Percentiles rank a stretch among this genome's conserved stretches.
Conservation (phyloP, 2,797 vertebrate genomes). For the Arrhamphus sclerolepis region DNA sequence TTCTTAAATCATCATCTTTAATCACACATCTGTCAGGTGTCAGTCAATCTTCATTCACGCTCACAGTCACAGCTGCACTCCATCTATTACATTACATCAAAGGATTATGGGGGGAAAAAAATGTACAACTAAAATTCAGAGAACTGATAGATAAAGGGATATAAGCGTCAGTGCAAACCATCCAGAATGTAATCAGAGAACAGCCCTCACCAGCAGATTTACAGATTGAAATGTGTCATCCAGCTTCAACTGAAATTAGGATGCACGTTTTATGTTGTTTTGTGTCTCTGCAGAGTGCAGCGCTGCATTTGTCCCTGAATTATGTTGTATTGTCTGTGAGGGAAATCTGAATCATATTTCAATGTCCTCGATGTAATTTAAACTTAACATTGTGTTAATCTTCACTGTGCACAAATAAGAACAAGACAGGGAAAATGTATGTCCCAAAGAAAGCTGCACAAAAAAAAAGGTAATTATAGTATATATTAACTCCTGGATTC, state of each 20-base stretch:
- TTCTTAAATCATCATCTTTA: slow-evolving; percentile 21
- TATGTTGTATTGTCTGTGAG: background rate
- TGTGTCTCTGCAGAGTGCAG: background rate
- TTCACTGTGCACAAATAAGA: background rate
- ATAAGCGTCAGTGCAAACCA: background rate
- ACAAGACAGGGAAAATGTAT: slow-evolving; percentile 3
- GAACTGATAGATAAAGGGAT: slow-evolving; percentile 26
- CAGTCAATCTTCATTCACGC: slow-evolving; percentile 13
- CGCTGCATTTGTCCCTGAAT: too few species aligned
- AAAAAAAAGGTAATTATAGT: slow-evolving; percentile 26
- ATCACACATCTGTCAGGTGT: slow-evolving; percentile 33
- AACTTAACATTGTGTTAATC: slow-evolving; percentile 34
- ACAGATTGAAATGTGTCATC: too few species aligned
- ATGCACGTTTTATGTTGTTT: too few species aligned
- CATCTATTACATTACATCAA: slow-evolving; percentile 20
- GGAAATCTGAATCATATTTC: slow-evolving; percentile 14
- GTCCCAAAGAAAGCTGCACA: slow-evolving; percentile 15
- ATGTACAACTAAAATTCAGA: slow-evolving; percentile 23
- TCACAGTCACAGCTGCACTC: slow-evolving; percentile 23
- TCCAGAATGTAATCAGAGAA: too few species aligned
- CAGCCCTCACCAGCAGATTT: too few species aligned
- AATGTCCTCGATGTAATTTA: slow-evolving; percentile 25
- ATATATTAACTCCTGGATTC: slow-evolving; percentile 22
- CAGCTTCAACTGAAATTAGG: too few species aligned
- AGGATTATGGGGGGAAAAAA: slow-evolving; percentile 32